Percentiles rank a stretch among this genome's conserved stretches.
Conservation (phyloP, 2,113 vertebrate species). For the Mesembrinibis cayennensis region DNA sequence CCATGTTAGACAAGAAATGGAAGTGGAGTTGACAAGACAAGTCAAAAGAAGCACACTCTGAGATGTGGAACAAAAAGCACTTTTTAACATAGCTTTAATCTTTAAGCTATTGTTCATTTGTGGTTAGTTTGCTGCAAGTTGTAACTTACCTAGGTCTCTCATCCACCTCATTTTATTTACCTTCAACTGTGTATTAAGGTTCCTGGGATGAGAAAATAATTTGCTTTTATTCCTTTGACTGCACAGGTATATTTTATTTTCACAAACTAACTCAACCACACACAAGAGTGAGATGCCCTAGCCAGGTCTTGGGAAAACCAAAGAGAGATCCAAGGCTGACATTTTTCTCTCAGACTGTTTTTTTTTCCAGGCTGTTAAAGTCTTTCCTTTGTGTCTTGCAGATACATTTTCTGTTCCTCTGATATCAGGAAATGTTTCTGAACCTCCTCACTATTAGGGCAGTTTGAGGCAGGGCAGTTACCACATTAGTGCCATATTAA, state of each 20-base stretch:
- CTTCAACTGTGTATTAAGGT: background rate
- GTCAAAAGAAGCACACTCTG: background rate
- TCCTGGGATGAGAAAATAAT: background rate
- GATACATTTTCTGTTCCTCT: background rate
- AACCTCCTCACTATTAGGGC: background rate
- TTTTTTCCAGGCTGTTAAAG: background rate
- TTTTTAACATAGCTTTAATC: background rate
- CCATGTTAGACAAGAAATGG: background rate
- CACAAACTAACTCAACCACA: background rate
- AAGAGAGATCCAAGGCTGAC: background rate
- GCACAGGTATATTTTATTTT: background rate
- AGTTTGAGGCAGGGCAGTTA: background rate
- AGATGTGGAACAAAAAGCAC: background rate
- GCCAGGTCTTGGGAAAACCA: background rate
- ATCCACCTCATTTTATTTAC: background rate
- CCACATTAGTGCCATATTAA: rapidly evolving
- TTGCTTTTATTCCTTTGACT: background rate
- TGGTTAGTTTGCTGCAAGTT: background rate
- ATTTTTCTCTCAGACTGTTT: background rate
- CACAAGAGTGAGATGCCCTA: background rate
- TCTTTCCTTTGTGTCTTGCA: background rate
- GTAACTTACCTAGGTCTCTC: background rate
- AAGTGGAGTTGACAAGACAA: background rate
- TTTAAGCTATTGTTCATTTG: background rate
- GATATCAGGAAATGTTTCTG: background rate